Percentiles rank a stretch among this genome's conserved stretches.
Evolutionary conservation across 1,140 invertebrate species (phyloP).

Genomic region (Plutomurus gul): DNA sequence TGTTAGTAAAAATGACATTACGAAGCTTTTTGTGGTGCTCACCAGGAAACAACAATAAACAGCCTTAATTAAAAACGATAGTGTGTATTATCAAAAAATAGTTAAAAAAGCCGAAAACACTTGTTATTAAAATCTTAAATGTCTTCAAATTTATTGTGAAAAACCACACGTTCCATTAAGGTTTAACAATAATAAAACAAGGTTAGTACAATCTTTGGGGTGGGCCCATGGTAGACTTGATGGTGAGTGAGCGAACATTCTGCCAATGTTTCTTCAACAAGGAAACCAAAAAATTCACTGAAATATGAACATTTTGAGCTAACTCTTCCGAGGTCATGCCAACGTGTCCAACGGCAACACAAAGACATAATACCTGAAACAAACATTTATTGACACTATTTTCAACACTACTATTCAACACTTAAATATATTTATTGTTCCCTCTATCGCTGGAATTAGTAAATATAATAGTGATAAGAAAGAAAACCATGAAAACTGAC

Average conservation of each 20-base stretch:
- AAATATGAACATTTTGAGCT: conserved; percentile 93
- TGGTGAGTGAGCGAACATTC: conserved; percentile 95
- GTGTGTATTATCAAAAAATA: no score
- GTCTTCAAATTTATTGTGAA: no score
- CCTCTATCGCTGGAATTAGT: not conserved
- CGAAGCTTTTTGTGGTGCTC: no score
- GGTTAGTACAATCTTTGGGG: conserved; percentile 92
- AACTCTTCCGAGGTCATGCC: conserved; percentile 93
- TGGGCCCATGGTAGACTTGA: conserved; percentile 98
- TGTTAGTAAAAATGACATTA: no score
- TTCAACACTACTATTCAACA: not conserved
- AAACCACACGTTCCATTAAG: no score
- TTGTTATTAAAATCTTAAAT: no score
- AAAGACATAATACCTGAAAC: conserved; percentile 90
- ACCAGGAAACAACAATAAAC: no score
- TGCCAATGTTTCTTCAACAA: conserved; percentile 99
- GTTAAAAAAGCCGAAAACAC: no score
- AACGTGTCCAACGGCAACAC: conserved; percentile 96
- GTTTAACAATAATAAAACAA: not conserved
- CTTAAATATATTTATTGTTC: not conserved
- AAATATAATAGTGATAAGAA: no score
- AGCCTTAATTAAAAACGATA: no score
- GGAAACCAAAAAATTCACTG: conserved; percentile 98
- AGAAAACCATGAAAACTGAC: no score
- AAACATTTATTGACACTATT: not conserved